Evolutionary conservation across 2,888 invertebrate genomes (phyloP), one percentile per base, ranked within the genome.

Genomic region (Napeogenes inachia): DNA sequence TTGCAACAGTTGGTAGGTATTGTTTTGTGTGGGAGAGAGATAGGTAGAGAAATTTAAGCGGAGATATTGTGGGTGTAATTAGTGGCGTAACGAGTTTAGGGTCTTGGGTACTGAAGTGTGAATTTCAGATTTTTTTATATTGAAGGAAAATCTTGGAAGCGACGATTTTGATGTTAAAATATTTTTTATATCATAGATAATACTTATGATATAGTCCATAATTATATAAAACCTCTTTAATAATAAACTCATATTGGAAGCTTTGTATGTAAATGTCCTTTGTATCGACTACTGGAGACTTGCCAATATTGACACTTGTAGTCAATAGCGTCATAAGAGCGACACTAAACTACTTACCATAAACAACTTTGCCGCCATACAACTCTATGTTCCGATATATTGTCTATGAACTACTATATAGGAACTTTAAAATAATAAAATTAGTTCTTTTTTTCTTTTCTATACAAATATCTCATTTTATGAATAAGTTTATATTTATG

Each of bases 21-120:
- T 85, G 80, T 83, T 74, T 70, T 74, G 79, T 56, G 85, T 68
- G 67, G 70, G 80, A 86, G 67, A 73, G 80, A 72, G 84, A 84
- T 59, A 66, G 71, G 60, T 54, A 64, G 80, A 72, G 81, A 81
- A 85, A 82, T 85, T 86, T 82, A 84, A 85, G 84, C 85, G 79
- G 72, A 78, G 77, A 79, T 82, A 84, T 83, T 85, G 81, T 79
- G 80, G 78, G 74, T 82, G 82, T 85, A 86, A 86, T 87, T 87
- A 87, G 85, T 84, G 87, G 85, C 78, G 78, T 83, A 83, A 84
- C 83, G 82, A 82, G 82, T 79, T 85, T 81, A 82, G 80, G 81
- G 79, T 78, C 80, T 81, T 77, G 77, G 76, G 72, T 73, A 80
- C 74, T 77, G 78, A 79, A 79, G 79, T 81, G 83, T 80, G 76